phyloP scores from a whole-genome alignment of 2,888 invertebrate genomes.

The Creontiades dilutus region DNA sequence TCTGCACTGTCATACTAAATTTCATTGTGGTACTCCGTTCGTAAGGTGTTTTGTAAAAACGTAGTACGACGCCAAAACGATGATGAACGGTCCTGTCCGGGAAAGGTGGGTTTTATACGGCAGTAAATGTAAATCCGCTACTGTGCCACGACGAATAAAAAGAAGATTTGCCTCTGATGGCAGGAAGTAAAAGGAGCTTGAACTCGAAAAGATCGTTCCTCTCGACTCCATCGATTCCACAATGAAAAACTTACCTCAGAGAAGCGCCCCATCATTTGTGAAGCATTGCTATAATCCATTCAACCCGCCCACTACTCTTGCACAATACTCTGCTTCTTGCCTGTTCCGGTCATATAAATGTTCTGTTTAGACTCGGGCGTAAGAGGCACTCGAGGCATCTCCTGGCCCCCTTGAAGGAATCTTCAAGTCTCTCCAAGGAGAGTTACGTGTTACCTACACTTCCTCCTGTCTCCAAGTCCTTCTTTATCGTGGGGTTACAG shows the following conservation, averaged over 20 bases:
- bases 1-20: background rate
- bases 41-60: background rate
- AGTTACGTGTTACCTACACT: conserved; percentile 42
- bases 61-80: background rate
- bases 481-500: conserved; percentile 6
- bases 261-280: conserved; percentile 34
- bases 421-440: conserved; percentile 26
- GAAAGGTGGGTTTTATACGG: conserved; percentile 17
- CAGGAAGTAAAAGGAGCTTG: background rate
- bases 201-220: conserved; percentile 28
- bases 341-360: conserved; percentile 58
- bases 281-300: conserved; percentile 44
- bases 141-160: conserved; percentile 4
- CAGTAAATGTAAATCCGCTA: conserved; percentile 36
- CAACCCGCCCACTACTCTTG: conserved; percentile 55
- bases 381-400: conserved; percentile 20
- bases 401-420: conserved; percentile 23
- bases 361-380: conserved; percentile 40
- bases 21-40: background rate
- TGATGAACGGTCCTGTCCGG: background rate
- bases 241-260: conserved; percentile 17
- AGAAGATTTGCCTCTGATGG: background rate
- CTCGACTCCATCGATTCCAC: conserved; percentile 26
- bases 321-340: conserved; percentile 30
- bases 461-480: conserved; percentile 28